Percentiles rank a stretch among this genome's conserved stretches.
phyloP scores from a whole-genome alignment of 64 coral and sea anemone genomes.

The Stylophora pistillata region DNA sequence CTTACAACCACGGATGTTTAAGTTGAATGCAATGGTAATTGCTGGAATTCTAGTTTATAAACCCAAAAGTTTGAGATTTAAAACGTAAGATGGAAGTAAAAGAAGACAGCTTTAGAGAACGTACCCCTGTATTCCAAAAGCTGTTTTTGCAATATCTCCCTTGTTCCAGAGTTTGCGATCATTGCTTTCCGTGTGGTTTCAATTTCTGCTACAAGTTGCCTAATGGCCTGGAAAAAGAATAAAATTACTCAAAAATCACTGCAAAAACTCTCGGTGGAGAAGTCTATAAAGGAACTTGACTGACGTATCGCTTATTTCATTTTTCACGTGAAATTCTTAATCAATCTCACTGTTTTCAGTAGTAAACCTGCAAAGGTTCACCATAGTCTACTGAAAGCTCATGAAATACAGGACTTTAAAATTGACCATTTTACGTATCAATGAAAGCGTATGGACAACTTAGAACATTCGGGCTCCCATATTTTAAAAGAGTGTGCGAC shows the following conservation, averaged over 20 bases:
- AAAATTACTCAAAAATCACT: neutral
- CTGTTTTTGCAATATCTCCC: conserved; percentile 47
- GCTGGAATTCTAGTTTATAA: neutral
- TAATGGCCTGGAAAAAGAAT: conserved; percentile 72
- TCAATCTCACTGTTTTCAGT: too few species aligned
- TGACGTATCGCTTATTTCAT: too few species aligned
- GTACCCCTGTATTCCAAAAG: conserved; percentile 68
- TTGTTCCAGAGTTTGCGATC: conserved; percentile 63
- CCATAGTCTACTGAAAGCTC: too few species aligned
- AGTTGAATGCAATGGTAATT: neutral
- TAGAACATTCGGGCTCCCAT: too few species aligned
- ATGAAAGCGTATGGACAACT: too few species aligned
- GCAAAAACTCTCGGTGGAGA: neutral
- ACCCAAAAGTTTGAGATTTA: neutral
- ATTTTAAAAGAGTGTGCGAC: too few species aligned
- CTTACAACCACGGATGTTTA: neutral
- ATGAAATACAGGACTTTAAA: too few species aligned
- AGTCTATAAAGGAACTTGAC: too few species aligned
- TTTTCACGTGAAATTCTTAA: too few species aligned
- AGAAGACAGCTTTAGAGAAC: neutral
- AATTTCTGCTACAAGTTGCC: conserved; percentile 61
- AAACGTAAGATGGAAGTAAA: neutral
- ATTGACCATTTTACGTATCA: too few species aligned
- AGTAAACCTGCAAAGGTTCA: too few species aligned
- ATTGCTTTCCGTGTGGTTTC: conserved; percentile 44